These are phyloP conservation scores for Enteromius trimaculatus DNA, from an alignment of 2,797 vertebrate species.

Conservation along the genomic window DNA sequence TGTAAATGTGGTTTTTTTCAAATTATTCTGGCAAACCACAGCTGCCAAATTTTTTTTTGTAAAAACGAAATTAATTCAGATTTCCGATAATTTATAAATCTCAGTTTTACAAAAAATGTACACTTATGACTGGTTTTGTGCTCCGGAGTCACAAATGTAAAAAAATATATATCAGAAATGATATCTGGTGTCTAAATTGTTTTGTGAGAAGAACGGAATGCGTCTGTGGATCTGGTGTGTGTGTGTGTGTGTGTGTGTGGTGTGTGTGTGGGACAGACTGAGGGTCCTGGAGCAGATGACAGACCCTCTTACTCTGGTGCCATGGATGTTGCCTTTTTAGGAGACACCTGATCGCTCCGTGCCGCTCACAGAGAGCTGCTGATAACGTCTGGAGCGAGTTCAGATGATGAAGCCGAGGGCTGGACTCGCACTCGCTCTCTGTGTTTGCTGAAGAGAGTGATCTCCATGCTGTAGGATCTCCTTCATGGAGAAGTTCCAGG, in stretches of 20 bases:
- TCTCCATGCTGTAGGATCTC: not conserved
- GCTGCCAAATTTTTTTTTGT: no score
- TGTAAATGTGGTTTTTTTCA: no score
- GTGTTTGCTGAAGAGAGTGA: not conserved
- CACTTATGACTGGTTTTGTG: no score
- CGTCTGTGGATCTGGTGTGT: slow-evolving; percentile 17
- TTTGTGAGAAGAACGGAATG: not conserved
- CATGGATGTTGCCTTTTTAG: slow-evolving; percentile 82
- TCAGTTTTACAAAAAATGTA: no score
- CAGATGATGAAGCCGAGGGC: not conserved
- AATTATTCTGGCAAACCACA: no score
- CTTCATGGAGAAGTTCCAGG: slow-evolving; percentile 92
- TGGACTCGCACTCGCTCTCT: not conserved
- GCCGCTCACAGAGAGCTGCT: slow-evolving; percentile 70
- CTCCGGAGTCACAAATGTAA: not conserved
- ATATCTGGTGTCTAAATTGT: no score
- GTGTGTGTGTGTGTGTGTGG: slow-evolving; percentile 37
- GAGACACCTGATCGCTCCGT: slow-evolving; percentile 75
- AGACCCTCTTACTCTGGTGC: slow-evolving; percentile 60
- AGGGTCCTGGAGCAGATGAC: slow-evolving; percentile 56
- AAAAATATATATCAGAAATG: no score
- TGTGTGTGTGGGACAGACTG: slow-evolving; percentile 59
- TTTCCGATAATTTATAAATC: no score
- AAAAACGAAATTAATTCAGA: no score
- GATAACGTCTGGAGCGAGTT: slow-evolving; percentile 66